Conservation (phyloP, 2,113 vertebrate genomes). For the Eclectus roratus region DNA sequence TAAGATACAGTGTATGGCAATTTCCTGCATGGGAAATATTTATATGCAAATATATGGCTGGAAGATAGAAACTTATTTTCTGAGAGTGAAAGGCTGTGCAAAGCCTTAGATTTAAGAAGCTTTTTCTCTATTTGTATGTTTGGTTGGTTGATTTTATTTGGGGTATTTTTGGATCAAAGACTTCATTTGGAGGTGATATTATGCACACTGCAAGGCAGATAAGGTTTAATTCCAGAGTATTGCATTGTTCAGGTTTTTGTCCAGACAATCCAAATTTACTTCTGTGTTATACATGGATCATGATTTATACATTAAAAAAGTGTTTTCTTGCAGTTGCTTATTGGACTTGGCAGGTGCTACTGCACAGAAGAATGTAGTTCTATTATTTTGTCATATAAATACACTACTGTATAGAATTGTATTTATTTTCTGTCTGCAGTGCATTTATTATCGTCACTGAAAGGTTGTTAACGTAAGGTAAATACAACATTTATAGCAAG, state of each 20-base stretch:
- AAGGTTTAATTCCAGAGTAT: not conserved
- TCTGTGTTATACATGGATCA: not conserved
- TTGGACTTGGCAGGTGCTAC: conserved; percentile 37
- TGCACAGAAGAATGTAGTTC: not conserved
- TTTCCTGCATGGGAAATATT: not conserved
- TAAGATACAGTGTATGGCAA: not conserved
- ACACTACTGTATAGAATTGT: not conserved
- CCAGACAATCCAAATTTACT: not conserved
- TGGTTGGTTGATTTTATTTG: not conserved
- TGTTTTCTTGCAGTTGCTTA: conserved; percentile 38
- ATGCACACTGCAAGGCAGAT: not conserved
- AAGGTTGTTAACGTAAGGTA: conserved; percentile 25
- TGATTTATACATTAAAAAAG: conserved; percentile 11
- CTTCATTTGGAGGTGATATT: not conserved
- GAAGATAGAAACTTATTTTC: not conserved
- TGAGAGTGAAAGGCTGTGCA: not conserved
- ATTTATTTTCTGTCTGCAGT: not conserved
- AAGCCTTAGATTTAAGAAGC: not conserved
- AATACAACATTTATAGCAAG: conserved; percentile 23
- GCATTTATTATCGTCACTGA: not conserved
- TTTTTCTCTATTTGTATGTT: not conserved
- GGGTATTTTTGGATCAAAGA: not conserved
- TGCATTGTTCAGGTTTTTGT: not conserved
- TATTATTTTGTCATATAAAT: not conserved
- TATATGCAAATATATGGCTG: not conserved